Evolutionary conservation across 2,113 vertebrate species (phyloP), one percentile per base, ranked within the genome.

Genomic region (Hucho hucho): DNA sequence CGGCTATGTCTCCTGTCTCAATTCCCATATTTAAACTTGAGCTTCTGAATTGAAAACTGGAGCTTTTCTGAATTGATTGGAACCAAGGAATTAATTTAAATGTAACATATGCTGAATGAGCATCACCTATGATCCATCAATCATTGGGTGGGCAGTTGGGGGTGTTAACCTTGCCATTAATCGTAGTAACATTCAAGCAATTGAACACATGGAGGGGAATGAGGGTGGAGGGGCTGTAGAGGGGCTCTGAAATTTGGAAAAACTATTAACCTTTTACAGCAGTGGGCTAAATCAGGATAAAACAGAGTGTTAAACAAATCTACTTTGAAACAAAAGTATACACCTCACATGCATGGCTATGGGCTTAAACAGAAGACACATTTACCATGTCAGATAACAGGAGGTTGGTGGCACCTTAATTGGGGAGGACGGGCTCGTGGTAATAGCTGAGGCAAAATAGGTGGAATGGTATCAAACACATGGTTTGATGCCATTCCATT

Each of bases 191-290:
- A 69, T 29, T 13, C 64, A 12, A 16, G 26, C 3, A 3, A 5
- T 65, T 24, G 37, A 37, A 9, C 6, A 37, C 37, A 37, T 32
- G 29, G 37, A 43, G 37, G 37, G 37, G 26, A 25, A 4, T 22
- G 26, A 4, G 61, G n/a, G 24, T 26, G 13, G 61, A 64, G 26
- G 16, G 24, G 24, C 1, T 22, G 24, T 64, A 16, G 61, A 64
- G 70, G 22, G 66, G 83, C 37, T 43, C 37, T 43, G 37, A 43
- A 89, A 87, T 90, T 67, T 59, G 37, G 78, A 64, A 47, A 72
- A 82, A 79, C 79, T 78, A 73, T 84, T 80, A 81, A 87, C 37
- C 9, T 43, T 43, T 43, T 43, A 43, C 7, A 11, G 37, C 37
- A 43, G 37, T 43, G 37, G 37, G 37, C 37, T 11, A 43, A 11